Base-by-base conservation (phyloP, 2,797 vertebrate species). In the Poeciliopsis paucimaculata region DNA sequence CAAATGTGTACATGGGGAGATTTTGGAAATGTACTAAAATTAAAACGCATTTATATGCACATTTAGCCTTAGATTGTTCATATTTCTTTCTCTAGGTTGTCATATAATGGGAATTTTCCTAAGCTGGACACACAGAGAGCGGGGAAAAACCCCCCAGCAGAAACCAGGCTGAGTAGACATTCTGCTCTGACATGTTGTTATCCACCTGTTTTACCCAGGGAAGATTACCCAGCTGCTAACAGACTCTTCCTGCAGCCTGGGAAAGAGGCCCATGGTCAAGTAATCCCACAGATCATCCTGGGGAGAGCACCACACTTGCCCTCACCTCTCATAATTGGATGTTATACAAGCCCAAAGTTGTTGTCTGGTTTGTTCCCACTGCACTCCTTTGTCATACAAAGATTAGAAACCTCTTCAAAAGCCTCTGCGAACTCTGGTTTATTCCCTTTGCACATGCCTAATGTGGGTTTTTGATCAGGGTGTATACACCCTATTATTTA, bases 321-420 rank as follows among this genome's bases (percentile, higher is more conserved):
- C 91, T 86, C 72, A 82, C 84, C 84, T 86, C 81, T 74, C 79
- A 77, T 91, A 92, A 92, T 88, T 89, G 86, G 93, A 91, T 94
- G 83, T 85, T 81, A 74, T 57, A 71, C 64, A 71, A 79, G 77
- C 85, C 75, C 64, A 75, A 86, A 83, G 76, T 79, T 82, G 77
- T 77, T 62, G 77, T 75, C 36, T 12, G 47, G 53, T 82, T 81
- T 73, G 76, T 49, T 84, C 77, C 84, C 77, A 64, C 71, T n/a
- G 84, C 72, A 60, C 78, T 72, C 71, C 31, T 41, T 53, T 57
- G 36, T 78, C 39, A 13, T 23, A 55, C 60, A 78, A 76, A 76
- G 72, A 82, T 71, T 80, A 82, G 75, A 82, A 28, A 60, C 62
- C 34, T 76, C 2, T 31, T 71, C 34, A 41, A 51, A 72, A 46